Evolutionary conservation across 2,113 vertebrate species (phyloP).

Genomic region (Leptobrachium leishanense): DNA sequence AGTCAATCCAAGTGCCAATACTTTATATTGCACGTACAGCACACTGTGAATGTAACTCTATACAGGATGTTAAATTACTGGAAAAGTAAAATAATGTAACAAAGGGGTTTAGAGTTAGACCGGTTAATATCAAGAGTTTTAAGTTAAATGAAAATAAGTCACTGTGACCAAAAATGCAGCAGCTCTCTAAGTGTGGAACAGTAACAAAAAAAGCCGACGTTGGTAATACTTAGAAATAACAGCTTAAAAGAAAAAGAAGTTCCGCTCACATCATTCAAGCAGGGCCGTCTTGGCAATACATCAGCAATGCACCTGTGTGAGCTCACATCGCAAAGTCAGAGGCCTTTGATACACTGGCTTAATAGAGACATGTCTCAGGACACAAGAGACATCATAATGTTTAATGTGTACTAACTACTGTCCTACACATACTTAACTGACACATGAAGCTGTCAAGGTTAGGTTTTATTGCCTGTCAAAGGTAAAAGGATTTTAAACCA

Average conservation of each 20-base stretch:
- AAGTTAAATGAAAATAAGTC: conserved; percentile 34
- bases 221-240: not conserved
- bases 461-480: rapidly evolving
- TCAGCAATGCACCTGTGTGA: conserved; percentile 12
- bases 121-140: not conserved
- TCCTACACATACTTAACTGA: not conserved
- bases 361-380: not conserved
- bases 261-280: not conserved
- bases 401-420: not conserved
- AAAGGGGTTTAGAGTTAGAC: not conserved
- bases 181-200: not conserved
- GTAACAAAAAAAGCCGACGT: conserved; percentile 19
- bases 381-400: not conserved
- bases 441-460: not conserved
- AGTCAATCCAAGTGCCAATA: no score
- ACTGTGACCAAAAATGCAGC: not conserved
- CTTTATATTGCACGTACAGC: no score
- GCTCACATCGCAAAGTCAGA: not conserved
- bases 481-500: not conserved
- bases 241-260: not conserved
- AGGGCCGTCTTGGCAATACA: not conserved
- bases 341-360: conserved; percentile 2
- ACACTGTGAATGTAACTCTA: conserved; percentile 4
- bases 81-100: not conserved
- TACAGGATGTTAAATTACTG: not conserved